Percentiles rank a stretch among this genome's conserved stretches.
These are phyloP conservation scores for Macroglossus sobrinus DNA, from an alignment of 2,113 vertebrate species.

Conservation along the genomic window DNA sequence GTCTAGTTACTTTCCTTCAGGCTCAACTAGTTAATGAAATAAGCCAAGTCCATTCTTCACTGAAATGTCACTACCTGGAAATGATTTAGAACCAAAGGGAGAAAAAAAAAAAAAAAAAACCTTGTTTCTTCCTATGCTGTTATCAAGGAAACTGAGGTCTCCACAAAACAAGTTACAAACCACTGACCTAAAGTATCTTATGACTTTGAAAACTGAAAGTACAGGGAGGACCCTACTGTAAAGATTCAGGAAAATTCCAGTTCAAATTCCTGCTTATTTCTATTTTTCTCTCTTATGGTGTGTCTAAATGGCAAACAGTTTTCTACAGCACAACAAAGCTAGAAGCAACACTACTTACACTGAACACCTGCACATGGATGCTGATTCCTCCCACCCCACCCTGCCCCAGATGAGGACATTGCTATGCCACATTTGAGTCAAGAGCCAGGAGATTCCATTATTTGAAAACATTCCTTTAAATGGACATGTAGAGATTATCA, in stretches of 20 bases:
- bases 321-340: not conserved
- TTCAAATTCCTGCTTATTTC: not conserved
- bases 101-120: not conserved
- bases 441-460: not conserved
- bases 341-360: not conserved
- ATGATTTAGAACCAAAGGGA: not conserved
- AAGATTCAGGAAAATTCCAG: not conserved
- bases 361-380: not conserved
- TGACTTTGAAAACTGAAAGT: not conserved
- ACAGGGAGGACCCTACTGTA: not conserved
- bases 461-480: not conserved
- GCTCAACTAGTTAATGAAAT: not conserved
- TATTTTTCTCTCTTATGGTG: not conserved
- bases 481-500: not conserved
- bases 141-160: not conserved
- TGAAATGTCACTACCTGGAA: not conserved
- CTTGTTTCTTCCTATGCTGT: not conserved
- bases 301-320: not conserved
- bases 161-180: not conserved
- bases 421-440: not conserved
- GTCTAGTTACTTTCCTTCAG: not conserved
- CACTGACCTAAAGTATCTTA: not conserved
- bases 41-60: not conserved
- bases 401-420: not conserved
- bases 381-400: not conserved